Conservation (phyloP, 2,113 vertebrate species). For the Periophthalmus modestus region DNA sequence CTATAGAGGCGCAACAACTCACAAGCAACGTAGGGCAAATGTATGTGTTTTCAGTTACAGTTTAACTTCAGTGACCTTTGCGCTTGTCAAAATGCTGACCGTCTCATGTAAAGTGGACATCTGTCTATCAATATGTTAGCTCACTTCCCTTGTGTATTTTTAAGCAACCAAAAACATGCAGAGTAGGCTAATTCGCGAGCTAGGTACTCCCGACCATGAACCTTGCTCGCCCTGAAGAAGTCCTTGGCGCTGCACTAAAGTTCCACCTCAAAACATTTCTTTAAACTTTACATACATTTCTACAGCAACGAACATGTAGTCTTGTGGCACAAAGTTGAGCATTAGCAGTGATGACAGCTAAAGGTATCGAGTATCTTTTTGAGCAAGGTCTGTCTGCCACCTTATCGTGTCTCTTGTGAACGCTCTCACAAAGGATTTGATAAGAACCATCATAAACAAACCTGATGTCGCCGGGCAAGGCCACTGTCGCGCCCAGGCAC, state of each 20-base stretch:
- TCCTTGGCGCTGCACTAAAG: no score
- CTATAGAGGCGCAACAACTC: constrained; percentile 9
- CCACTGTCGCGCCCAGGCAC: constrained; percentile 45
- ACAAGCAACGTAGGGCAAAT: background rate
- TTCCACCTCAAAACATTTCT: background rate
- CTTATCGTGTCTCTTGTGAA: constrained; percentile 25
- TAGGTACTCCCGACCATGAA: no score
- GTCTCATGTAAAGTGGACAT: background rate
- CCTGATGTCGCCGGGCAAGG: constrained; percentile 70
- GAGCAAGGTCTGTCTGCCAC: constrained; percentile 1
- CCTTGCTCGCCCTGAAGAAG: no score
- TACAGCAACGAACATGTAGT: background rate
- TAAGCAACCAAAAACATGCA: background rate
- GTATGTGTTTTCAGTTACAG: background rate
- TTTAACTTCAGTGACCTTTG: background rate
- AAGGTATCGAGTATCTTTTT: constrained; percentile 1
- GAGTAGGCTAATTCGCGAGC: background rate
- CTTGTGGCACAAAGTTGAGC: background rate
- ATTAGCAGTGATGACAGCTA: background rate
- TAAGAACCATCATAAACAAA: constrained; percentile 70
- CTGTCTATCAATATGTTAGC: background rate
- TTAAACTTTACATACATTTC: background rate
- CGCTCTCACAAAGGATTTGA: constrained; percentile 42
- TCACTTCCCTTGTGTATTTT: background rate
- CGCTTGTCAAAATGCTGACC: background rate